Base-by-base conservation (phyloP, 92 coral and sea anemone genomes). In the Actinostola sp. region DNA sequence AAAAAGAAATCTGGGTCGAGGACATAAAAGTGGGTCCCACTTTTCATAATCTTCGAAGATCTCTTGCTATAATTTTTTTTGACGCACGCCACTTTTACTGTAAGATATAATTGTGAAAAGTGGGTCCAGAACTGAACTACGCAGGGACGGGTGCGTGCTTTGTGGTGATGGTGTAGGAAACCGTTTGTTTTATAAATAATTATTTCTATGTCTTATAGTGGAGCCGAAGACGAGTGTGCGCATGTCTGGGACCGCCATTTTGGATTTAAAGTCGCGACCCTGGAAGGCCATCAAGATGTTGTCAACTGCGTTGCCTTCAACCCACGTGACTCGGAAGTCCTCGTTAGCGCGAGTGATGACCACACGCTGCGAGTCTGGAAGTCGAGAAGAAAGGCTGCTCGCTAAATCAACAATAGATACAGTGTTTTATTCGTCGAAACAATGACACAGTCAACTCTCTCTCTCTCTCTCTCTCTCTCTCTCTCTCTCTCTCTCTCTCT, bases 211-310 rank as follows among this genome's bases (percentile, higher is more conserved):
- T 60, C 25, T 42, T 66, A 9, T 46, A 90, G 97, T 81, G 97
- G 97, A 46, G 97, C 92, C 0, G 97, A 90, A 70, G 97, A 90
- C 44, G 38, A 59, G 15, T 49, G 67, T 44, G 92, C 88, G 23
- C 97, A 90, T 63, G 92, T 90, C 20, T 90, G 97, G 97, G 92
- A 90, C 65, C 82, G 97, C 20, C 89, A 87, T 57, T 84, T 42
- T 80, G 92, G 92, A 8, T 64, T 73, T 66, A 90, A 90, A 77
- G 61, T 90, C 19, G 92, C 92, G 31, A 86, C 89, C 1, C 85
- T 90, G 0, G 54, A 66, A 48, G 97, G 97, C 20, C 97, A 90
- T 75, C 73, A 56, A 30, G 60, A 76, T 63, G 92, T 90, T 0
- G 97, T 90, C 13, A 90, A 90, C 78, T 88, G 86, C 14, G 97